A percentile compares a stretch with the other conserved stretches of the same genome.
These are phyloP conservation scores for Alectura lathami DNA, from an alignment of 2,113 vertebrate species.

Conservation along the genomic window DNA sequence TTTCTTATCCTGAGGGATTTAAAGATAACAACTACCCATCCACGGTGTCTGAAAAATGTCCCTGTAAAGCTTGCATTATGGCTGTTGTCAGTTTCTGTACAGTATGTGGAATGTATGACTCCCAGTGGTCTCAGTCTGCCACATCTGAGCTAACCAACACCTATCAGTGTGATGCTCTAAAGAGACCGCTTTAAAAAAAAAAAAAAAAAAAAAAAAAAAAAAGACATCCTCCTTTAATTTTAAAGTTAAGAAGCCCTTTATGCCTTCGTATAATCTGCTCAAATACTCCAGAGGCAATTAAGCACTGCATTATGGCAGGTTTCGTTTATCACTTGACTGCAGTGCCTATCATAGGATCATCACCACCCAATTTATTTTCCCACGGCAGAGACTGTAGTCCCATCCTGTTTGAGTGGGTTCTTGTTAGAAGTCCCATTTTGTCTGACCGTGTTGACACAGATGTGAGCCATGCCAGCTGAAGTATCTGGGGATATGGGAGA, in stretches of 20 bases:
- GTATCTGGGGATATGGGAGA: rapidly evolving
- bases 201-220: neutral
- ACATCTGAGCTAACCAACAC: conserved; percentile 16
- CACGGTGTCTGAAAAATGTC: neutral
- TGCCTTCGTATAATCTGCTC: neutral
- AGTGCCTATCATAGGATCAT: neutral
- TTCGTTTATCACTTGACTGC: neutral
- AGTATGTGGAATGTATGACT: neutral
- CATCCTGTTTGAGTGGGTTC: neutral
- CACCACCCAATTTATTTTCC: neutral
- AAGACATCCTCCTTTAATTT: neutral
- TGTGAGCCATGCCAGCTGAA: neutral
- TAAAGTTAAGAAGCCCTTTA: neutral
- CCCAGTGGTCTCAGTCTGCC: conserved; percentile 35
- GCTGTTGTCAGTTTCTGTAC: neutral
- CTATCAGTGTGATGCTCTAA: neutral
- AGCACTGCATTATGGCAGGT: neutral
- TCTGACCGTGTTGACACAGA: neutral
- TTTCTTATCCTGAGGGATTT: neutral
- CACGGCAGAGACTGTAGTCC: neutral
- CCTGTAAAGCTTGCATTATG: neutral
- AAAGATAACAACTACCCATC: neutral
- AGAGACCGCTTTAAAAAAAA: neutral
- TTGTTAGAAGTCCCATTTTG: neutral
- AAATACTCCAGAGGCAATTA: neutral